Evolutionary conservation across 35 echinoderm and acorn worm species (phyloP).

Genomic region (Ophiothrix spiculata): DNA sequence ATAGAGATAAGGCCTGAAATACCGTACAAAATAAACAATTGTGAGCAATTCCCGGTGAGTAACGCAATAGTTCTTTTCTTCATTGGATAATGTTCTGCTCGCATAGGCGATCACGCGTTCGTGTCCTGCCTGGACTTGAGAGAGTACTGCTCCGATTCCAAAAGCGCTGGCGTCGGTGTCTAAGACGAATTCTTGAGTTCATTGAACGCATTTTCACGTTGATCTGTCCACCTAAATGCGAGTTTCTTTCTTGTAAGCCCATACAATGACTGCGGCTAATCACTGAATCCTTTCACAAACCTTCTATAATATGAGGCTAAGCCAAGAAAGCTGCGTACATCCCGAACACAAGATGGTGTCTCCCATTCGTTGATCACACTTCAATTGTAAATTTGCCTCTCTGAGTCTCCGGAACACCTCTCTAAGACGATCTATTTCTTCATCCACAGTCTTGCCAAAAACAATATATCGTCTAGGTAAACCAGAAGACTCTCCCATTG

Average conservation of each 20-base stretch:
- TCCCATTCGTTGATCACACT: background rate
- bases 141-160: conserved; percentile 32
- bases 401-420: background rate
- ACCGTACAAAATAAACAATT: conserved; percentile 25
- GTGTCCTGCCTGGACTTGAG: conserved; percentile 5
- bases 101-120: conserved; percentile 26
- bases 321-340: too few relatives aligned
- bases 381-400: too few relatives aligned
- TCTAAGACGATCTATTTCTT: conserved; percentile 18
- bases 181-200: conserved; percentile 30
- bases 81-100: conserved; percentile 7
- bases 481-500: background rate
- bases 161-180: conserved; percentile 30
- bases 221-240: background rate
- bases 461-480: conserved; percentile 36
- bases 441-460: conserved; percentile 15
- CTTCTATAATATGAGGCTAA: background rate
- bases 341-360: too few relatives aligned
- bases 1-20: conserved; percentile 34
- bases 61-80: conserved; percentile 39
- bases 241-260: background rate
- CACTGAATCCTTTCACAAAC: background rate
- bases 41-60: conserved; percentile 35
- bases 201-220: conserved; percentile 16
- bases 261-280: background rate